phyloP scores from a whole-genome alignment of 2,888 invertebrate genomes.

The Andrena chrysosceles region DNA sequence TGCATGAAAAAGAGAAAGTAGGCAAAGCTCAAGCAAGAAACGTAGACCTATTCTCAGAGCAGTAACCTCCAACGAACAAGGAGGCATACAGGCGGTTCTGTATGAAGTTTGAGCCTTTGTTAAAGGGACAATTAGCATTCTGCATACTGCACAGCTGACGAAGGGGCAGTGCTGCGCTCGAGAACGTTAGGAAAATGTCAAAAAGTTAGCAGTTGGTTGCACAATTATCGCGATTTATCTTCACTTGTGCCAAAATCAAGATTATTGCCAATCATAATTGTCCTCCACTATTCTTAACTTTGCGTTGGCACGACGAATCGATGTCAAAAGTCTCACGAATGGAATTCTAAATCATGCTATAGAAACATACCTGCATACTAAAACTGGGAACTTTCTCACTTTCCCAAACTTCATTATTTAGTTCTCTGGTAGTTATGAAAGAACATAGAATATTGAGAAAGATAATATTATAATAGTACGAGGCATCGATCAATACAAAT shows the following conservation, averaged over 20 bases:
- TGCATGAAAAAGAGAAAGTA: neutral
- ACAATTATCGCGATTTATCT: slow-evolving; percentile 44
- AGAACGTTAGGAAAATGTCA: slow-evolving; percentile 65
- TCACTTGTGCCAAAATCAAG: slow-evolving; percentile 13
- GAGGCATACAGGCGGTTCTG: slow-evolving; percentile 16
- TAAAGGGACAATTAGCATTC: slow-evolving; percentile 77
- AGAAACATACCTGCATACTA: too few species aligned
- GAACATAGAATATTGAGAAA: too few species aligned
- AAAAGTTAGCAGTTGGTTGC: slow-evolving; percentile 53
- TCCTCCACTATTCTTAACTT: neutral
- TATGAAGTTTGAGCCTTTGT: slow-evolving; percentile 64
- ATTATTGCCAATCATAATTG: neutral
- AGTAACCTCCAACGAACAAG: slow-evolving; percentile 43
- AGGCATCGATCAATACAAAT: too few species aligned
- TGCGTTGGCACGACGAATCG: slow-evolving; percentile 11
- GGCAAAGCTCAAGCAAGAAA: slow-evolving; percentile 21
- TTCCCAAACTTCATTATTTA: too few species aligned
- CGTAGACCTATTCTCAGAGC: slow-evolving; percentile 50
- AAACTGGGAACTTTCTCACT: too few species aligned
- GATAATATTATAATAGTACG: too few species aligned
- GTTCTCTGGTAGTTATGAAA: too few species aligned
- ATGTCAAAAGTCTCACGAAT: neutral
- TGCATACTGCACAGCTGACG: slow-evolving; percentile 58
- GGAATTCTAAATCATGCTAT: neutral
- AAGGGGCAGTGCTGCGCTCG: slow-evolving; percentile 16